phyloP scores from a whole-genome alignment of 1,140 invertebrate species.

The Aethina tumida region DNA sequence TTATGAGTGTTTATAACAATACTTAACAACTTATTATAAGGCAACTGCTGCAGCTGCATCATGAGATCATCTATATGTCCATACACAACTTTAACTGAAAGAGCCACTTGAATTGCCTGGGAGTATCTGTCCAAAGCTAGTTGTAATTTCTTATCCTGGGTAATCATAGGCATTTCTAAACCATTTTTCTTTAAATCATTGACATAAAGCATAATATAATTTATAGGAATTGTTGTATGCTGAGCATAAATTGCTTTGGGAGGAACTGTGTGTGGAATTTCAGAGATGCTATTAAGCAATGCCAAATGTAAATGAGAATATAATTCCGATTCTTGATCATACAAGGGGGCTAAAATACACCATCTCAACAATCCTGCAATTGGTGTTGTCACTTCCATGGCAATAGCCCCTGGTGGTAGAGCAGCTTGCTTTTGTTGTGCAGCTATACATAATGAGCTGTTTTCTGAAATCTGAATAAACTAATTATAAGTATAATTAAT shows the following conservation, averaged over 20 bases:
- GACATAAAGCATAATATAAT: conserved; percentile 27
- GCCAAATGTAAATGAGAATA: conserved; percentile 56
- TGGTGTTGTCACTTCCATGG: conserved; percentile 73
- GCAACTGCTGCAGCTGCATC: conserved; percentile 43
- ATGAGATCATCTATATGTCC: conserved; percentile 58
- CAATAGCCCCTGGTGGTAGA: conserved; percentile 63
- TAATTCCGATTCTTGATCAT: conserved; percentile 37
- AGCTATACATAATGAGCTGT: conserved; percentile 57
- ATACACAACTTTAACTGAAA: conserved; percentile 63
- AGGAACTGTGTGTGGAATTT: conserved; percentile 39
- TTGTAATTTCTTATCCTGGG: conserved; percentile 32
- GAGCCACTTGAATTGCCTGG: conserved; percentile 63
- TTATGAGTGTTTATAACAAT: conserved; percentile 49
- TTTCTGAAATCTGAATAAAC: conserved; percentile 46
- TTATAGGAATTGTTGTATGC: conserved; percentile 42
- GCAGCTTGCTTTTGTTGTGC: conserved; percentile 57
- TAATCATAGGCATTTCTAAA: conserved; percentile 27
- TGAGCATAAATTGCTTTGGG: conserved; percentile 48
- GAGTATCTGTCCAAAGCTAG: conserved; percentile 60
- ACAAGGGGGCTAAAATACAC: conserved; percentile 55
- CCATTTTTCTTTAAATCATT: conserved; percentile 37
- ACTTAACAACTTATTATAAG: conserved; percentile 45
- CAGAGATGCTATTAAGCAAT: conserved; percentile 48
- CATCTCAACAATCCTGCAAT: conserved; percentile 65
- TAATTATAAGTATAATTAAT: conserved; percentile 17